Conservation (phyloP, 2,797 vertebrate genomes). For the Glossophaga mutica region DNA sequence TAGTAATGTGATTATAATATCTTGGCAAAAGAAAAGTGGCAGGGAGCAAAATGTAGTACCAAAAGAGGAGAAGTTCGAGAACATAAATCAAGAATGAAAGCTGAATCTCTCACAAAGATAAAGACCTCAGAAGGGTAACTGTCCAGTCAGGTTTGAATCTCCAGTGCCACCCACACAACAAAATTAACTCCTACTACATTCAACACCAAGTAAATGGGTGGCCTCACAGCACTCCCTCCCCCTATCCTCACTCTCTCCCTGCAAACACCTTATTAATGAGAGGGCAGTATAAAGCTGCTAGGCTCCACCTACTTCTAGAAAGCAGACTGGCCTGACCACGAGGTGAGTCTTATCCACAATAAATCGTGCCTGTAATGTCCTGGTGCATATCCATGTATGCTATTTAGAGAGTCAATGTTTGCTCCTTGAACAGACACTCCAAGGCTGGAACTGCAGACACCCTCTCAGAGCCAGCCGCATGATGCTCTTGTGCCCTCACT, state of each 20-base stretch:
- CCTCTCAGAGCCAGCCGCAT: not conserved
- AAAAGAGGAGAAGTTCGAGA: not conserved
- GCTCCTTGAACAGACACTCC: not conserved
- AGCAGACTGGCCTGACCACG: not conserved
- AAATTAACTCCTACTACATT: slow-evolving; percentile 25
- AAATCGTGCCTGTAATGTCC: not conserved
- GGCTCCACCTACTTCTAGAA: not conserved
- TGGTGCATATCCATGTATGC: not conserved
- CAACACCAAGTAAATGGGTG: not conserved
- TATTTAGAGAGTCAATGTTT: not conserved
- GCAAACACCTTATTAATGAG: slow-evolving; percentile 6
- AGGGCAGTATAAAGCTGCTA: slow-evolving; percentile 1
- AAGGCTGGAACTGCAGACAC: not conserved
- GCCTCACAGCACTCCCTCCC: not conserved
- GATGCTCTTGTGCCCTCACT: not conserved
- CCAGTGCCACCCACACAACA: not conserved
- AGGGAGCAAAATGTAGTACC: not conserved
- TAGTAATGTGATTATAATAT: not conserved
- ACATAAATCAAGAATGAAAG: not conserved
- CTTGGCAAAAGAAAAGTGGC: not conserved
- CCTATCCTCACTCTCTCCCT: not conserved
- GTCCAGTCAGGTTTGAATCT: not conserved
- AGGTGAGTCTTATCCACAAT: not conserved
- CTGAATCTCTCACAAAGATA: not conserved
- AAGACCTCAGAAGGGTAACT: not conserved